Conservation (phyloP, 2,888 invertebrate genomes). For the Caenorhabditis zanzibari region DNA sequence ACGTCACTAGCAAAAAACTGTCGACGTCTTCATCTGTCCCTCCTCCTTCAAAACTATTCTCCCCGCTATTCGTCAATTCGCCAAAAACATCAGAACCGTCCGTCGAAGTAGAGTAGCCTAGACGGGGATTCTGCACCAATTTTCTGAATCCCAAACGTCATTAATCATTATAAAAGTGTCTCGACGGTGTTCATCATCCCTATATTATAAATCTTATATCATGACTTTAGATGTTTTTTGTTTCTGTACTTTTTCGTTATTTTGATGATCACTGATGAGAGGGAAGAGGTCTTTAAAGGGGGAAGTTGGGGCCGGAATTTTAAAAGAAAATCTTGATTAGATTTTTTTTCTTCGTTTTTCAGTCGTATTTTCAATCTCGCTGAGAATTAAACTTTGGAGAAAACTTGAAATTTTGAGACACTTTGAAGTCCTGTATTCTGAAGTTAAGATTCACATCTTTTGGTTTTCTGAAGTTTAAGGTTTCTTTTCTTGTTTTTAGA, state of each 20-base stretch:
- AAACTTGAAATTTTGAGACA: not conserved
- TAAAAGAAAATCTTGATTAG: too few relatives aligned
- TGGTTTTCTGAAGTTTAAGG: not conserved
- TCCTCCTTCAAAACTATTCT: constrained; percentile 2
- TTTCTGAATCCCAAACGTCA: constrained; percentile 5
- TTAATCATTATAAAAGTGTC: constrained; percentile 42
- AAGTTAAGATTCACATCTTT: not conserved
- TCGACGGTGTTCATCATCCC: constrained; percentile 9
- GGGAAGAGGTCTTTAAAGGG: too few relatives aligned
- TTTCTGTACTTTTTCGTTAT: not conserved
- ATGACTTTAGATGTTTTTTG: not conserved
- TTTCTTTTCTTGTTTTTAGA: not conserved
- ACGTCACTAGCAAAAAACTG: constrained; percentile 29
- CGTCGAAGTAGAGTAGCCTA: constrained; percentile 40
- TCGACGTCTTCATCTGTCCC: constrained; percentile 26
- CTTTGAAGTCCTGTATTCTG: not conserved
- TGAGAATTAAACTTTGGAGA: not conserved
- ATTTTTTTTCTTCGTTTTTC: not conserved
- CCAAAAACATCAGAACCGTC: constrained; percentile 63
- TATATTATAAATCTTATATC: not conserved
- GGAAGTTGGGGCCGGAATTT: too few relatives aligned
- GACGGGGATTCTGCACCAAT: constrained; percentile 23
- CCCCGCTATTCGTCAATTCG: constrained; percentile 37
- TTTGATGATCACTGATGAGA: too few relatives aligned
- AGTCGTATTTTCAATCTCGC: not conserved